Evolutionary conservation across 2,113 vertebrate species (phyloP).

Genomic region (Eonycteris spelaea): DNA sequence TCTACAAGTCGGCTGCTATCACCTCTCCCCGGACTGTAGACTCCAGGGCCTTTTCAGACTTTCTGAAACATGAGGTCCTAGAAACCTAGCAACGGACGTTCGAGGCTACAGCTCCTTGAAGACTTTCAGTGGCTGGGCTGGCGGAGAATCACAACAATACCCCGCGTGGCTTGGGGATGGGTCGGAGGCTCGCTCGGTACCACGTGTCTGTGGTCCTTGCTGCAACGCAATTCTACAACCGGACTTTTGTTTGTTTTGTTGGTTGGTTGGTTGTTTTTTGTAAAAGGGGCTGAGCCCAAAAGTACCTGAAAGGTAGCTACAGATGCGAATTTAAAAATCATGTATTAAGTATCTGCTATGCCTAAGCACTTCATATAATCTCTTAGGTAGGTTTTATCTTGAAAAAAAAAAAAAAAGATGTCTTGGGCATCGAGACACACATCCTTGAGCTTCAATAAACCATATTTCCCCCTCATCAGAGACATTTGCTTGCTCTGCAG

Average conservation of each 20-base stretch:
- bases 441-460: neutral
- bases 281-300: neutral
- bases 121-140: neutral
- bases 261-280: too few species aligned
- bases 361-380: neutral
- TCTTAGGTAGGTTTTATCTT: neutral
- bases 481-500: neutral
- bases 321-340: neutral
- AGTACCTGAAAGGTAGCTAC: neutral
- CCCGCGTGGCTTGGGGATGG: neutral
- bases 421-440: neutral
- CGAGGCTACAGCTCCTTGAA: neutral
- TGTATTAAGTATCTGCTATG: neutral
- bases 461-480: neutral
- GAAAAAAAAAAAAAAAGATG: neutral
- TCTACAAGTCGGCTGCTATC: neutral
- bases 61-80: neutral
- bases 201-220: neutral
- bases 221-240: neutral
- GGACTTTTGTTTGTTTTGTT: too few species aligned
- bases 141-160: neutral
- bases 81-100: neutral
- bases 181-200: neutral
- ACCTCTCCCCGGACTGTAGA: neutral
- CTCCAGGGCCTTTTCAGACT: neutral